Percentiles rank a stretch among this genome's conserved stretches.
Evolutionary conservation across 2,797 vertebrate species (phyloP).

Genomic region (Argyrosomus regius): DNA sequence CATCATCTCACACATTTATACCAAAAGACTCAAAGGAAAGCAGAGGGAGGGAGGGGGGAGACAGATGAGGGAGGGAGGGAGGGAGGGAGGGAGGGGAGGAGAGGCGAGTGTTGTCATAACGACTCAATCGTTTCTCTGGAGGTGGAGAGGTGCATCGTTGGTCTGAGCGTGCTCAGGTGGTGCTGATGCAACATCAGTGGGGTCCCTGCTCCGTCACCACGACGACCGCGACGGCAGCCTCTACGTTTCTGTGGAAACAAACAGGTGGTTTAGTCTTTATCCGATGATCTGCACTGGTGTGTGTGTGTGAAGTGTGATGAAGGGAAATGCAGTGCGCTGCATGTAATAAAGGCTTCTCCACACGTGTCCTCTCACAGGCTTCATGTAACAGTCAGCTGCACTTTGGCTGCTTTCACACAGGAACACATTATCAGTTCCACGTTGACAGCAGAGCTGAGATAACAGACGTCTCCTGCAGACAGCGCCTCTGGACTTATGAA

Average conservation of each 20-base stretch:
- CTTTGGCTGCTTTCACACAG: too few relatives aligned
- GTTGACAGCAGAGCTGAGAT: neutral
- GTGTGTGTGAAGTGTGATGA: neutral
- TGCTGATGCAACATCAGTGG: slow-evolving; percentile 68
- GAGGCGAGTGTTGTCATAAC: slow-evolving; percentile 35
- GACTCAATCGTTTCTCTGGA: slow-evolving; percentile 61
- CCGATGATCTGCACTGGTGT: too few relatives aligned
- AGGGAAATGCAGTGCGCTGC: neutral
- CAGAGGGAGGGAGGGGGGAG: neutral
- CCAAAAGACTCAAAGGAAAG: slow-evolving; percentile 23
- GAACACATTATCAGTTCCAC: slow-evolving; percentile 20
- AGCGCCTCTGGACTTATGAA: neutral
- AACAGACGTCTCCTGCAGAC: neutral
- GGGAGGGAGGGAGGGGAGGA: neutral
- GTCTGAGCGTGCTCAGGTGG: slow-evolving; percentile 69
- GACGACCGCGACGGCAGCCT: slow-evolving; percentile 43
- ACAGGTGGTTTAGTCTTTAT: neutral
- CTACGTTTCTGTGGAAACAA: slow-evolving; percentile 83
- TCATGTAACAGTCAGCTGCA: neutral
- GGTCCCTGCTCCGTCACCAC: slow-evolving; percentile 73
- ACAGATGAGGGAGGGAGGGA: neutral
- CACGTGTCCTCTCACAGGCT: neutral
- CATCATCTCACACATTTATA: slow-evolving; percentile 44
- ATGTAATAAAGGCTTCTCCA: neutral
- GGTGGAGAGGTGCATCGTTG: slow-evolving; percentile 65